Percentiles rank a stretch among this genome's conserved stretches.
Evolutionary conservation across 2,888 invertebrate species (phyloP).

Genomic region (Venusia cambrica): DNA sequence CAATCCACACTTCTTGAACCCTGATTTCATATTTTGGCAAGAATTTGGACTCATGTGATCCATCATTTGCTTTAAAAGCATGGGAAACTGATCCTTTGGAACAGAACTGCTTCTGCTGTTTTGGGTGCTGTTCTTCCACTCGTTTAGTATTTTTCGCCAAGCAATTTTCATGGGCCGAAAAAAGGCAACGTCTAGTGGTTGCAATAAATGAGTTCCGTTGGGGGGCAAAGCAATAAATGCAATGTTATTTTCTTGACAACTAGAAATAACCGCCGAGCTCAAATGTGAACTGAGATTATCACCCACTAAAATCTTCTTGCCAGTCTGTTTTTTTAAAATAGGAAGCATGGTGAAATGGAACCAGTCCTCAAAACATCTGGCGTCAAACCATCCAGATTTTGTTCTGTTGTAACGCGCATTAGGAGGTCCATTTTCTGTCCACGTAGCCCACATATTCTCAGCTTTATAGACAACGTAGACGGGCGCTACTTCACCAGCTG

Average conservation of each 20-base stretch:
- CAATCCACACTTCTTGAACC: slow-evolving; percentile 23
- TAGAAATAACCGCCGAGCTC: neutral
- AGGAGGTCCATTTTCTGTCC: slow-evolving; percentile 15
- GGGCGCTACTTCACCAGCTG: slow-evolving; percentile 13
- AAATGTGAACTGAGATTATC: neutral
- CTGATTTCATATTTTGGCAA: slow-evolving; percentile 20
- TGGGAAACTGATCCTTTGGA: slow-evolving; percentile 20
- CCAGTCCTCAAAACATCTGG: slow-evolving; percentile 7
- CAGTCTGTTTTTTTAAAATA: neutral
- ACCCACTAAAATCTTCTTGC: neutral
- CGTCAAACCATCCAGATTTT: slow-evolving; percentile 22
- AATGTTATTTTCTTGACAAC: slow-evolving; percentile 9
- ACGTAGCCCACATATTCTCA: slow-evolving; percentile 18
- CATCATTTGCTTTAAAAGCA: slow-evolving; percentile 21
- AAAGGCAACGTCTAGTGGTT: slow-evolving; percentile 21
- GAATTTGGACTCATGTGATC: slow-evolving; percentile 16
- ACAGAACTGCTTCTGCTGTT: slow-evolving; percentile 15
- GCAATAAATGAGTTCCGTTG: slow-evolving; percentile 17
- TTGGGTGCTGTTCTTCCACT: slow-evolving; percentile 12
- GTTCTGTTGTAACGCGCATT: slow-evolving; percentile 17
- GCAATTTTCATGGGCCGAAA: slow-evolving; percentile 22
- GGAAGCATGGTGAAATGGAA: neutral
- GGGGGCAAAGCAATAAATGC: slow-evolving; percentile 9
- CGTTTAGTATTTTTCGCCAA: slow-evolving; percentile 17
- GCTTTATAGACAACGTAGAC: slow-evolving; percentile 12